phyloP scores from a whole-genome alignment of 2,113 vertebrate species.

The Diphyllodes magnificus region DNA sequence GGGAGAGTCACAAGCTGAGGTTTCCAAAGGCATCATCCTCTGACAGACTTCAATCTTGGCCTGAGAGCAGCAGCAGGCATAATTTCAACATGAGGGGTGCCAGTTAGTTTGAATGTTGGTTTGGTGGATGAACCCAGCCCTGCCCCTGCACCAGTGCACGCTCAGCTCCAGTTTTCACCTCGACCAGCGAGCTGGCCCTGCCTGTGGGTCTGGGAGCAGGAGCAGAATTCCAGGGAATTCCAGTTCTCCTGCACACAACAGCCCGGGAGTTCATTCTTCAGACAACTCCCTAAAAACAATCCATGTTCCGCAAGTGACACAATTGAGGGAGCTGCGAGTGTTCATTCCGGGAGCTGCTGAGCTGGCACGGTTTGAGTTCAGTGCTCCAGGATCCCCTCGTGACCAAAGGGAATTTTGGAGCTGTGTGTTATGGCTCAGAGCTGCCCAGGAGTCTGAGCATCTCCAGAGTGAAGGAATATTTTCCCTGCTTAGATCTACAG shows the following conservation, averaged over 20 bases:
- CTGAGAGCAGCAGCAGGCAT: background rate
- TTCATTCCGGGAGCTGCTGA: background rate
- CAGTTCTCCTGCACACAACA: background rate
- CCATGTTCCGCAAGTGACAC: background rate
- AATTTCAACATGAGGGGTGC: accelerated
- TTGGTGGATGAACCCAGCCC: background rate
- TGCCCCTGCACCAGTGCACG: accelerated
- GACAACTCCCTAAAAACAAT: background rate
- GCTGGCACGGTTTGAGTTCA: accelerated
- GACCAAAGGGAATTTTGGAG: background rate
- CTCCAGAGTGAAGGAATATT: background rate
- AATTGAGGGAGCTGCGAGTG: background rate
- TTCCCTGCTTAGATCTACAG: background rate
- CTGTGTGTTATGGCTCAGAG: background rate
- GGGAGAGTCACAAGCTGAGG: background rate
- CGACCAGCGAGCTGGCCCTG: background rate
- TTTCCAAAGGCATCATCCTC: background rate
- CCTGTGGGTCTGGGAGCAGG: background rate
- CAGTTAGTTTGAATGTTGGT: background rate
- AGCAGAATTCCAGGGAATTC: background rate
- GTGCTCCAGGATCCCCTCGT: accelerated
- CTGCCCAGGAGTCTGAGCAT: background rate
- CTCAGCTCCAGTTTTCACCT: background rate
- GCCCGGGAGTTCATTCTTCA: background rate
- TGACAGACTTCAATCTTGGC: background rate